Conservation (phyloP, 2,113 vertebrate species). For the Poeciliopsis retropinna region DNA sequence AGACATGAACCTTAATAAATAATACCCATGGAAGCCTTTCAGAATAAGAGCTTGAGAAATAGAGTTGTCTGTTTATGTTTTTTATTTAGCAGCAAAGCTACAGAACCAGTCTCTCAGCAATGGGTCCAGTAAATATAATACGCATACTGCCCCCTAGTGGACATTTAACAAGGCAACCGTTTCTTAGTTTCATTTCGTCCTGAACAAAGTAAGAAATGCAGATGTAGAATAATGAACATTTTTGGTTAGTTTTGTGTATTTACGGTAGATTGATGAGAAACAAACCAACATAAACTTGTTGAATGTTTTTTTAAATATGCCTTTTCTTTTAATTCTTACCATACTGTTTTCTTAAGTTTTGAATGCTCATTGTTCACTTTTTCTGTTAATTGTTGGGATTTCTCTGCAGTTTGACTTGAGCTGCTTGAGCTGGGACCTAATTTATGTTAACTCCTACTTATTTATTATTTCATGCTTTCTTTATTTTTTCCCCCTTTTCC, state of each 20-base stretch:
- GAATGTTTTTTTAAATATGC: not conserved
- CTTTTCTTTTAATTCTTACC: not conserved
- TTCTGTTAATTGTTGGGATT: not conserved
- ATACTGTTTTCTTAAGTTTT: not conserved
- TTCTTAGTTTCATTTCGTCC: not conserved
- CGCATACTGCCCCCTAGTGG: not conserved
- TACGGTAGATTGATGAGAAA: too few species aligned
- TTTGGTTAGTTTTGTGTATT: too few species aligned
- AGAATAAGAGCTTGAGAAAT: too few species aligned
- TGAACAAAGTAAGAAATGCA: not conserved
- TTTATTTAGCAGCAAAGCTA: too few species aligned
- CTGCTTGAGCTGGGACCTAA: not conserved
- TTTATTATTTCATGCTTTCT: too few species aligned
- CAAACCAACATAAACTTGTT: not conserved
- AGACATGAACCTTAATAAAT: too few species aligned
- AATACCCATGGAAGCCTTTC: too few species aligned
- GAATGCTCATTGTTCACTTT: not conserved
- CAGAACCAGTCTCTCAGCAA: not conserved
- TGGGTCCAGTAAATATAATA: not conserved
- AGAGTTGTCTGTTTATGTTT: too few species aligned
- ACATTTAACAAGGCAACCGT: too few species aligned
- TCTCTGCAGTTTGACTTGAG: not conserved
- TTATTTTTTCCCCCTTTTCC: too few species aligned
- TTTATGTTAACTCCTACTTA: too few species aligned
- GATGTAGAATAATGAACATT: not conserved